Conservation (phyloP, 2,888 invertebrate genomes). For the Pteria penguin region DNA sequence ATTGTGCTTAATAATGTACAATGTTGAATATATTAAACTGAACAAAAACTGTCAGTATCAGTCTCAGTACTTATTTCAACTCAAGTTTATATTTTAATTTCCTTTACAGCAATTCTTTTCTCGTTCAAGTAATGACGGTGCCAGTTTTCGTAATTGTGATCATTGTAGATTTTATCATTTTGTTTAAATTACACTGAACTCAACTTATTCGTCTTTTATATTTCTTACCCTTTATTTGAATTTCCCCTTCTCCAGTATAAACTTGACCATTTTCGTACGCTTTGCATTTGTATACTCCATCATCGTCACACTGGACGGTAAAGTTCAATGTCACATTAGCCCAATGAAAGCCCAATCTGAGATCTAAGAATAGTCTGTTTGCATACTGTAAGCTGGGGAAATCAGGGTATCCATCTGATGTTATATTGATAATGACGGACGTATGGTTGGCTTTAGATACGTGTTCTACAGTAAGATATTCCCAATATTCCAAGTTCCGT, state of each 20-base stretch:
- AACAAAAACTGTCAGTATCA: no score
- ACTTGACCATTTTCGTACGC: slow-evolving; percentile 4
- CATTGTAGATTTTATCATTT: no score
- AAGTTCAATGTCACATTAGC: slow-evolving; percentile 26
- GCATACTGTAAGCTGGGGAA: background rate
- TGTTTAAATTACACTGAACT: no score
- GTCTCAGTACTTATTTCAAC: no score
- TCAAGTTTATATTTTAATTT: no score
- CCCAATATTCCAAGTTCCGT: slow-evolving; percentile 14
- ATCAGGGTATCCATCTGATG: slow-evolving; percentile 1
- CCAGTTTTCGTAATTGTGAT: no score
- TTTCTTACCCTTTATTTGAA: slow-evolving; percentile 20
- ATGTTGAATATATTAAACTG: no score
- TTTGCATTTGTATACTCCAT: slow-evolving; percentile 29
- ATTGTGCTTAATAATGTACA: no score
- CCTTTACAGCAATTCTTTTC: no score
- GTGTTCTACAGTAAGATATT: slow-evolving; percentile 15
- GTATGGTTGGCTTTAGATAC: background rate
- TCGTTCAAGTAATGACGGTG: no score
- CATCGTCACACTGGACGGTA: slow-evolving; percentile 29
- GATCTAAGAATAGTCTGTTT: slow-evolving; percentile 17
- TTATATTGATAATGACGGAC: slow-evolving; percentile 9
- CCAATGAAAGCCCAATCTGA: background rate
- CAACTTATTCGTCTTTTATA: no score
- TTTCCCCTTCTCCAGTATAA: slow-evolving; percentile 16